phyloP scores from a whole-genome alignment of 2,888 invertebrate genomes.

The Tetanocera ferruginea region DNA sequence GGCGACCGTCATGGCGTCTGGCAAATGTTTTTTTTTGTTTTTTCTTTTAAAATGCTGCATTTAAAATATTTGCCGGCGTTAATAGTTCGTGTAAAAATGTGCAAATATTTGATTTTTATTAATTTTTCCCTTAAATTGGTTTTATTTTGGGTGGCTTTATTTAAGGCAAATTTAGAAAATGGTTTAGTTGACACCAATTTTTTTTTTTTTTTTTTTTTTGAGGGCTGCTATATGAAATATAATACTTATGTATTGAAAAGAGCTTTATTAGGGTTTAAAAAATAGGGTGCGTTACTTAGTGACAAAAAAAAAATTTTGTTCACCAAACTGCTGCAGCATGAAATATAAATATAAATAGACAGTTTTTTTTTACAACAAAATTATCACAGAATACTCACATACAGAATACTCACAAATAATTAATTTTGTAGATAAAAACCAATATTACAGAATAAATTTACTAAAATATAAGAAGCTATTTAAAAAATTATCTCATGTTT shows the following conservation, averaged over 20 bases:
- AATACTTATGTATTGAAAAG: background rate
- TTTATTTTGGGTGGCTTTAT: background rate
- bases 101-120: slow-evolving; percentile 68
- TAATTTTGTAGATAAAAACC: too few species aligned
- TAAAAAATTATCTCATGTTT: too few species aligned
- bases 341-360: background rate
- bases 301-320: background rate
- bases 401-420: too few species aligned
- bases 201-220: too few species aligned
- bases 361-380: background rate
- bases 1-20: slow-evolving; percentile 30
- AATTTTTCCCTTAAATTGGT: slow-evolving; percentile 52
- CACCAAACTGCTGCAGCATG: too few species aligned
- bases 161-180: background rate
- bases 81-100: slow-evolving; percentile 69
- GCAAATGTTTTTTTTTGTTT: slow-evolving; percentile 16
- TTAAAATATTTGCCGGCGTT: slow-evolving; percentile 54
- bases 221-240: background rate
- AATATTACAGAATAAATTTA: too few species aligned
- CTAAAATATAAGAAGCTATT: too few species aligned
- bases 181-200: background rate
- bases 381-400: background rate
- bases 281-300: background rate
- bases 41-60: background rate
- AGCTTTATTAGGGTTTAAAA: background rate